Conservation (phyloP, 2,113 vertebrate species). For the Prionailurus bengalensis region DNA sequence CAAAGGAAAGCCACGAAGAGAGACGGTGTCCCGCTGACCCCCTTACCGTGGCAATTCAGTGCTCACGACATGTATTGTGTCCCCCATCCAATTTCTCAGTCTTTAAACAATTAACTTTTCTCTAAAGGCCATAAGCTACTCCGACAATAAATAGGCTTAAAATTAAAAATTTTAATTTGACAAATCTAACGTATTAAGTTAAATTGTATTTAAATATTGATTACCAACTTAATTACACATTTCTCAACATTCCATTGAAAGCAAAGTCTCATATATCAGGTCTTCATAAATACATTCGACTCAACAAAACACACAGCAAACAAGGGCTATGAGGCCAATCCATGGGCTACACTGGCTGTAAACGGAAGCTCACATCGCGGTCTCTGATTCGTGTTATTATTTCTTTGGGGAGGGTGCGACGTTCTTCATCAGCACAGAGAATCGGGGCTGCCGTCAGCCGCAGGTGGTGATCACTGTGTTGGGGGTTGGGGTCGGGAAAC, state of each 20-base stretch:
- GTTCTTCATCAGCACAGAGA: background rate
- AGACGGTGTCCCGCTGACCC: too few species aligned
- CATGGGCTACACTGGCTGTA: background rate
- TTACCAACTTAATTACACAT: background rate
- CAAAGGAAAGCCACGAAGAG: background rate
- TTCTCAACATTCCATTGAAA: background rate
- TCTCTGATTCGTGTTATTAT: accelerated
- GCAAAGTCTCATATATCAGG: background rate
- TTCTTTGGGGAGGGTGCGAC: too few species aligned
- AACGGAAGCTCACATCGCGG: accelerated
- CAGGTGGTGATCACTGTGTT: accelerated
- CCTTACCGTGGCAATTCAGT: accelerated
- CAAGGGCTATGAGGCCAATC: background rate
- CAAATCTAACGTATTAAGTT: background rate
- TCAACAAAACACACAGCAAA: background rate
- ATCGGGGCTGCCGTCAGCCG: accelerated
- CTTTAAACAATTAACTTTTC: background rate
- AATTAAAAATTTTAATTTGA: background rate
- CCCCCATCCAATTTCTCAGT: background rate
- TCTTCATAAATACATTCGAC: background rate
- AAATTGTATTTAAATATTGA: slow-evolving; percentile 19
- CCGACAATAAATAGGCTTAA: background rate
- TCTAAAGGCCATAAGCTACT: too few species aligned
- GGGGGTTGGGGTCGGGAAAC: accelerated
- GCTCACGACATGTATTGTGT: background rate